Conservation (phyloP, 1,140 invertebrate genomes). For the Leucophenga varia region DNA sequence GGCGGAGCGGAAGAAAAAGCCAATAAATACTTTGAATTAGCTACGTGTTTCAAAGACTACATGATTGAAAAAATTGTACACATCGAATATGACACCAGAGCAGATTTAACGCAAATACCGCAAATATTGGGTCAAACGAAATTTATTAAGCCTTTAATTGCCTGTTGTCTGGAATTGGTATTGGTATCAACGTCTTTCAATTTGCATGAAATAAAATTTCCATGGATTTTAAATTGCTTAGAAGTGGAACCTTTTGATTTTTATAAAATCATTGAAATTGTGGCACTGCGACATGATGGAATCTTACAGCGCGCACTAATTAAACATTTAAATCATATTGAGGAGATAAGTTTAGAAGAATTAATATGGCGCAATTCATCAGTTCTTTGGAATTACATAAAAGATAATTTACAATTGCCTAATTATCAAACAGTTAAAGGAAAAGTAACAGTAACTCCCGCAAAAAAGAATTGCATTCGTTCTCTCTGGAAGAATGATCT, state of each 20-base stretch:
- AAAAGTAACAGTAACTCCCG: constrained; percentile 9
- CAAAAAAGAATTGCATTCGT: not conserved
- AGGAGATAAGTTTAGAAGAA: constrained; percentile 91
- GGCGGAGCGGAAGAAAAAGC: too few species aligned
- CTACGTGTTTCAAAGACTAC: too few species aligned
- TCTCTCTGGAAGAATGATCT: not conserved
- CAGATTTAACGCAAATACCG: too few species aligned
- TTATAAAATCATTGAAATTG: constrained; percentile 93
- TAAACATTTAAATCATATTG: constrained; percentile 92
- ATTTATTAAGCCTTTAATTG: constrained; percentile 87
- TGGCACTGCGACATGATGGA: constrained; percentile 83
- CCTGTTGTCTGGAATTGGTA: constrained; percentile 89
- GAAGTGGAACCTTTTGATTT: constrained; percentile 83
- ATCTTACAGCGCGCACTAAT: constrained; percentile 87
- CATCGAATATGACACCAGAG: too few species aligned
- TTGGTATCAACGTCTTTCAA: constrained; percentile 81
- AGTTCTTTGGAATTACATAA: constrained; percentile 78
- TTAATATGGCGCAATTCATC: constrained; percentile 87
- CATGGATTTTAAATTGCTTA: constrained; percentile 86
- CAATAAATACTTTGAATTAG: too few species aligned
- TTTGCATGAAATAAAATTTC: constrained; percentile 78
- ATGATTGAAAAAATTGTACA: too few species aligned
- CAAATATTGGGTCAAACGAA: too few species aligned
- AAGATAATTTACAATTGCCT: constrained; percentile 60
- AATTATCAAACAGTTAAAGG: constrained; percentile 66